Evolutionary conservation across 2,113 vertebrate species (phyloP), one percentile per base, ranked within the genome.

Genomic region (Catharus minimus): DNA sequence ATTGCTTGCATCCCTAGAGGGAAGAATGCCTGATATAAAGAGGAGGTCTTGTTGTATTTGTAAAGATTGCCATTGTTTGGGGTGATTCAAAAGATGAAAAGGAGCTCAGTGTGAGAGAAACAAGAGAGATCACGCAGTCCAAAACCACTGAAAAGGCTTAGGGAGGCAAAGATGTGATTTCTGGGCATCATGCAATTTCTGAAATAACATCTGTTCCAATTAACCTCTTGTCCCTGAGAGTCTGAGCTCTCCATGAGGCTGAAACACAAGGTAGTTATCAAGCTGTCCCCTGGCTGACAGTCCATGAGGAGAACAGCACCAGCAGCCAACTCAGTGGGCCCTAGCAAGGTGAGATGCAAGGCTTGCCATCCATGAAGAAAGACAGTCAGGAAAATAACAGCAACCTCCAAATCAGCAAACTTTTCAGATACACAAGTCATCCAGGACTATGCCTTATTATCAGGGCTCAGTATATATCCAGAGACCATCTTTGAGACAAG

Each of bases 151-250:
- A 94, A 95, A 94, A 88, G 90, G 69, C 83, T 88, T 79, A 79
- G 66, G 58, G 71, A 92, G 46, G 72, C 0, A 8, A 91, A 91
- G 76, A 91, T 64, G 88, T 83, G 65, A 81, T 90, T 92, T 90
- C 79, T 93, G 92, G 82, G 80, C 81, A 90, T 86, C 83, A 36
- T 62, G 64, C 77, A 93, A 89, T 95, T 95, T 95, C 72, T 95
- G 85, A 86, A 92, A 83, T 71, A 91, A 82, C 93, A 94, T 91
- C 93, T 92, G 93, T 96, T 94, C 92, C 95, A 96, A 95, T 96
- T 95, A 95, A 94, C 90, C 92, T 94, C 77, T 89, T 92, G 90
- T 95, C 62, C 86, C 86, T 6, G n/a, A 53, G 66, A 79, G 62
- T 28, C 77, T 79, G 80, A 90, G 83, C 77, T 82, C 92, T 83